Base-by-base conservation (phyloP, 2,113 vertebrate genomes). In the Lanius collurio region DNA sequence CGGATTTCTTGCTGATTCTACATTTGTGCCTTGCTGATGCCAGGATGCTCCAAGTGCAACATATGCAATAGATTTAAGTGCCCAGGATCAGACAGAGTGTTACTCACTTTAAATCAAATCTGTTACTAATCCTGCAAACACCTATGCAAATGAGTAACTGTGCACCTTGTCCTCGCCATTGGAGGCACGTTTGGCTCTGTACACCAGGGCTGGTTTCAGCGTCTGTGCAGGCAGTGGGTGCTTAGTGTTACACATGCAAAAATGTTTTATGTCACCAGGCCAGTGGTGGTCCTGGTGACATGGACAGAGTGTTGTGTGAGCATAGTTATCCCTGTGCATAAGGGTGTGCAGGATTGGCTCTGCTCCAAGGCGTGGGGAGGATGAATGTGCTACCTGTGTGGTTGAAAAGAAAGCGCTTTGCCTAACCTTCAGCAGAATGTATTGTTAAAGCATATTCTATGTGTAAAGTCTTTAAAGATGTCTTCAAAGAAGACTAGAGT, bases 401-500 rank as follows among this genome's bases (percentile, higher is more conserved):
- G 97, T 96, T 97, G 91, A 93, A 95, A 98, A 97, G 97, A 97
- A 97, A 97, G 97, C 71, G 98, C 98, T 98, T 98, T 98, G 98
- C 98, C 98, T 98, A 98, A 98, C 98, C 98, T 98, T 97, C 98
- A 98, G 97, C 98, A 97, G 98, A 99, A 98, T 99, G 98, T 98
- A 98, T 98, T 98, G 97, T 97, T 95, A 97, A 97, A 98, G 96
- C 96, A 97, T 98, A 98, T 97, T 98, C 97, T 98, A 97, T 98
- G 97, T 98, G 97, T 98, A 98, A 98, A 96, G 92, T 96, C 94
- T 98, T 98, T 98, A 98, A 98, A 98, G 97, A 96, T 98, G 98
- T 98, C 98, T 99, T 98, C 98, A 98, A 93, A 98, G 98, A 98
- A 98, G 98, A 98, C 98, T 97, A 98, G 98, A 98, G 97, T 98